phyloP scores from a whole-genome alignment of 2,888 invertebrate genomes.

The Zygaena filipendulae region DNA sequence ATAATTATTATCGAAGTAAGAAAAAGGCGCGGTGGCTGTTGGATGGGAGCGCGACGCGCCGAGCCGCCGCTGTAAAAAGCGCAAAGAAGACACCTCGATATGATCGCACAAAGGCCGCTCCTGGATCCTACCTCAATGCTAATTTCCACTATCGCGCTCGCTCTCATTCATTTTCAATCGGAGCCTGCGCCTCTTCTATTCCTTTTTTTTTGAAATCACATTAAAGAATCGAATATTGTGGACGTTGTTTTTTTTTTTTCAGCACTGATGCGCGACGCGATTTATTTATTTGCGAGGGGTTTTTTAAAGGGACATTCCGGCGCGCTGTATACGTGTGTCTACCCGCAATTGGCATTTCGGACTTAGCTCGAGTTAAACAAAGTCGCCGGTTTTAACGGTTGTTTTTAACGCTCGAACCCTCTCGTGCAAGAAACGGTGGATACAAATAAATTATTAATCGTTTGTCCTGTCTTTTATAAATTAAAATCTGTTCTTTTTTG shows the following conservation, averaged over 20 bases:
- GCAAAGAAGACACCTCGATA: conserved; percentile 69
- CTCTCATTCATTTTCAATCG: conserved; percentile 69
- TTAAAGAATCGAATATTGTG: conserved; percentile 68
- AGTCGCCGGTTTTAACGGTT: conserved; percentile 66
- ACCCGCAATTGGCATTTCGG: conserved; percentile 68
- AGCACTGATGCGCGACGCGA: conserved; percentile 59
- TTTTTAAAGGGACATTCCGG: conserved; percentile 68
- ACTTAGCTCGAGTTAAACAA: conserved; percentile 65
- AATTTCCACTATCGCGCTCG: conserved; percentile 69
- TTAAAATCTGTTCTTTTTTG: conserved; percentile 65
- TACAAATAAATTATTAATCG: conserved; percentile 70
- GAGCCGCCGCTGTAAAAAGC: conserved; percentile 59
- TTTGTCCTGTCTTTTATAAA: conserved; percentile 70
- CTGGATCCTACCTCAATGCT: conserved; percentile 68
- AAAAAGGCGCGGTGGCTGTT: background rate
- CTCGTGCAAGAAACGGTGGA: conserved; percentile 59
- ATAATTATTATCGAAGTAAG: background rate
- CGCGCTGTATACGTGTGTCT: conserved; percentile 67
- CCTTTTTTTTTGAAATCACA: conserved; percentile 66
- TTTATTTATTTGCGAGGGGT: conserved; percentile 66
- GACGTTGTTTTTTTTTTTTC: conserved; percentile 62
- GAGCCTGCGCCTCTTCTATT: conserved; percentile 54
- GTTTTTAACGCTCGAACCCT: conserved; percentile 64
- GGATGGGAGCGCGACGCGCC: conserved; percentile 25
- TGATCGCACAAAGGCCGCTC: conserved; percentile 68